phyloP scores from a whole-genome alignment of 2,888 invertebrate genomes.

The Cephus nigrinus region DNA sequence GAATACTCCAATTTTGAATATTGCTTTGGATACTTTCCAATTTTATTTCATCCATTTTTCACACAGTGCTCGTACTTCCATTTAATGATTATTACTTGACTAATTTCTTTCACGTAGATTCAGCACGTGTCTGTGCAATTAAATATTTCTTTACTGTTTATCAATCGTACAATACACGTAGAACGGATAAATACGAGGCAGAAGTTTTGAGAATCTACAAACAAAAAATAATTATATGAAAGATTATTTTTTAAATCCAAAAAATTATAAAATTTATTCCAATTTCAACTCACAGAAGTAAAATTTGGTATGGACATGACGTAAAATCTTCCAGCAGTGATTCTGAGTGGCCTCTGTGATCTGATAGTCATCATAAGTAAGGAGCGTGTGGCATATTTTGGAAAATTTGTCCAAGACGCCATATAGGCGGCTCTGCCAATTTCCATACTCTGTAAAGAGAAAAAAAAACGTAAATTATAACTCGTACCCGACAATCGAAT shows the following conservation, averaged over 20 bases:
- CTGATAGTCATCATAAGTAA: conserved; percentile 13
- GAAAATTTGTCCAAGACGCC: conserved; percentile 12
- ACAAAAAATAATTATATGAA: not conserved
- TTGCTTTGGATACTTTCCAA: not conserved
- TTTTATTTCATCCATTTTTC: not conserved
- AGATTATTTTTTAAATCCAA: not conserved
- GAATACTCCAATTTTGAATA: too few relatives aligned
- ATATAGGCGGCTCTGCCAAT: conserved; percentile 10
- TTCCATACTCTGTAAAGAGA: conserved; percentile 9
- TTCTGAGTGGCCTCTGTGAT: conserved; percentile 13
- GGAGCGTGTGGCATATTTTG: conserved; percentile 3
- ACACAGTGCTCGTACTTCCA: not conserved
- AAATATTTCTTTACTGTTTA: too few relatives aligned
- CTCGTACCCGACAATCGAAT: too few relatives aligned
- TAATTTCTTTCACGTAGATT: too few relatives aligned
- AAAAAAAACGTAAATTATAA: too few relatives aligned
- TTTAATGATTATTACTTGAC: too few relatives aligned
- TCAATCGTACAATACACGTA: conserved; percentile 15
- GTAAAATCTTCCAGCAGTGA: conserved; percentile 14
- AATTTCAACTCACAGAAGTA: not conserved
- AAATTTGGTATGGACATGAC: conserved; percentile 18
- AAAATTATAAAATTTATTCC: not conserved
- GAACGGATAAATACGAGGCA: conserved; percentile 13
- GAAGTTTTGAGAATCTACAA: conserved; percentile 18
- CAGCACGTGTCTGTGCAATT: too few relatives aligned